Conservation (phyloP, 2,888 invertebrate species). For the Frankliniella fusca region DNA sequence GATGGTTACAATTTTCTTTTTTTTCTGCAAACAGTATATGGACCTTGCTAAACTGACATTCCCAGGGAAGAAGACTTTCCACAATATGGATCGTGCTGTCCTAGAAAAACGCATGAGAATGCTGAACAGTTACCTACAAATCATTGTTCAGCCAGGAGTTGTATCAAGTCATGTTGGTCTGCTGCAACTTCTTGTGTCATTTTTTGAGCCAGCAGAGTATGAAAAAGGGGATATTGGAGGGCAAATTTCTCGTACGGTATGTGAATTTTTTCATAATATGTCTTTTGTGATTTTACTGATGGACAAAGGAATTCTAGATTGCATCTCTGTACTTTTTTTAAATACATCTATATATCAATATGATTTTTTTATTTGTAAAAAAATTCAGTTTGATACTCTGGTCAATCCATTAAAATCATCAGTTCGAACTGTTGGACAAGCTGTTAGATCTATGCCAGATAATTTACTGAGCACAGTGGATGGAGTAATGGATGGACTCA, state of each 20-base stretch:
- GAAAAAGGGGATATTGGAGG: conserved; percentile 60
- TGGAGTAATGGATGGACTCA: conserved; percentile 75
- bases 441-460: conserved; percentile 84
- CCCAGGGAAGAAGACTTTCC: conserved; percentile 90
- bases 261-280: neutral
- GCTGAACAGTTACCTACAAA: conserved; percentile 75
- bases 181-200: conserved; percentile 58
- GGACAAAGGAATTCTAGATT: neutral
- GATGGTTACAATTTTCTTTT: conserved; percentile 23
- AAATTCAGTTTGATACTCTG: conserved; percentile 60
- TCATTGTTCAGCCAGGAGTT: conserved; percentile 59
- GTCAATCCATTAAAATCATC: conserved; percentile 79
- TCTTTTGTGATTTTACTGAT: too few species aligned
- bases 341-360: conserved; percentile 46
- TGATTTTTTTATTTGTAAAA: conserved; percentile 44
- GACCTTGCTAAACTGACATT: conserved; percentile 72
- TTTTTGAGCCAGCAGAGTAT: conserved; percentile 67
- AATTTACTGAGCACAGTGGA: conserved; percentile 80
- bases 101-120: conserved; percentile 78
- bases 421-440: conserved; percentile 67
- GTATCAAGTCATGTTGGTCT: conserved; percentile 58
- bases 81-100: conserved; percentile 80
- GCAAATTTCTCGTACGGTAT: conserved; percentile 57
- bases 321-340: neutral
- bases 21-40: conserved; percentile 59